Percentiles rank a stretch among this genome's conserved stretches.
phyloP scores from a whole-genome alignment of 2,113 vertebrate genomes.

The Drymodes brunneopygia region DNA sequence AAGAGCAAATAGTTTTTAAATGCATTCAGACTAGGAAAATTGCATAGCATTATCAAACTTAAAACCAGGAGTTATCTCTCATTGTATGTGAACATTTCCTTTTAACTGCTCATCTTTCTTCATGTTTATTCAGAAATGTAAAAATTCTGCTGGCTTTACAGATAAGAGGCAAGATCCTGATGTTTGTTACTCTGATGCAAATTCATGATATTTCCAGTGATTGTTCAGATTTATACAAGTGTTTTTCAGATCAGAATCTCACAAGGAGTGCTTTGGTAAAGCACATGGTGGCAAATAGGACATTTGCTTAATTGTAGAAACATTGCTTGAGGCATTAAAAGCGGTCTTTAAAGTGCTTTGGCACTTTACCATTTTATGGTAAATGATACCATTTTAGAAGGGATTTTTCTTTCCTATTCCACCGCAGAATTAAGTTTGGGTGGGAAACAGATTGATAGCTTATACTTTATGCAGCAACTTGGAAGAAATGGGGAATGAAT shows the following conservation, averaged over 20 bases:
- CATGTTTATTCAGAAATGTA: slow-evolving; percentile 64
- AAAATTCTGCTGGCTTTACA: slow-evolving; percentile 51
- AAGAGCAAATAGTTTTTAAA: slow-evolving; percentile 75
- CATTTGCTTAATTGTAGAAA: slow-evolving; percentile 56
- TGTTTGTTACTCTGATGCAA: slow-evolving; percentile 18
- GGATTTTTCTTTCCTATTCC: slow-evolving; percentile 14
- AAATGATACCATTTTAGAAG: not conserved
- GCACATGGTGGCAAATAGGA: not conserved
- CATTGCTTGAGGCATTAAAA: not conserved
- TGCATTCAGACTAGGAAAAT: slow-evolving; percentile 65
- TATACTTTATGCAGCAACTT: not conserved
- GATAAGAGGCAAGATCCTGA: slow-evolving; percentile 6
- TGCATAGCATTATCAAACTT: slow-evolving; percentile 59
- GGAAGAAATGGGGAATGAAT: not conserved
- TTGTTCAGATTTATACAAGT: not conserved
- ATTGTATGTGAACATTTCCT: slow-evolving; percentile 45
- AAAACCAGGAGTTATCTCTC: slow-evolving; percentile 56
- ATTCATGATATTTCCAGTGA: not conserved
- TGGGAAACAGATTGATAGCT: not conserved
- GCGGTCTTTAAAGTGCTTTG: not conserved
- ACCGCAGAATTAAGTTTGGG: not conserved
- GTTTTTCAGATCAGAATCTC: not conserved
- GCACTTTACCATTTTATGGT: not conserved
- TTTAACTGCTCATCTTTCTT: slow-evolving; percentile 49
- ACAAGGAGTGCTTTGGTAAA: not conserved